phyloP scores from a whole-genome alignment of 2,888 invertebrate genomes.

The Hemicrepidius hirtus region DNA sequence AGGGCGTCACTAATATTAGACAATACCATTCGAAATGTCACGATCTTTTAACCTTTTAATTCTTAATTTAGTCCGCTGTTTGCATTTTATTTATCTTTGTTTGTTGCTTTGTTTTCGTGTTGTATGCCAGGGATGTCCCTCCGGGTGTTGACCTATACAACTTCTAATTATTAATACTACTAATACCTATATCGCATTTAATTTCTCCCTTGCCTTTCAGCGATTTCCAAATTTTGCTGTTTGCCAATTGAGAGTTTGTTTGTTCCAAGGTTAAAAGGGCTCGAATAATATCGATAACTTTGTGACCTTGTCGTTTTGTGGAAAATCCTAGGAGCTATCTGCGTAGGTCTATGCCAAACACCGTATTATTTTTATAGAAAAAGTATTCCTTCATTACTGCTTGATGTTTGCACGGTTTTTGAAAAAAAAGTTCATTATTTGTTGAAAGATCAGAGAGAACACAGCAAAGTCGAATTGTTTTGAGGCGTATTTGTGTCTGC shows the following conservation, averaged over 20 bases:
- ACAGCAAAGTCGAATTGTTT: too few relatives aligned
- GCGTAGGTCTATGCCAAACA: too few relatives aligned
- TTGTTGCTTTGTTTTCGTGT: conserved; percentile 20
- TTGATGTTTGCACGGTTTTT: too few relatives aligned
- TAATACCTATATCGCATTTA: neutral
- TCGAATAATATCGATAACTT: neutral
- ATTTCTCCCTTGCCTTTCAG: neutral
- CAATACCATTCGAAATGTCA: conserved; percentile 38
- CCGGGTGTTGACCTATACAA: conserved; percentile 38
- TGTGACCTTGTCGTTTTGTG: neutral
- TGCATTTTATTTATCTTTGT: conserved; percentile 38
- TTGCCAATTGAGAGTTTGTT: conserved; percentile 1
- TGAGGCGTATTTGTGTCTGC: too few relatives aligned
- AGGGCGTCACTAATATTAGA: neutral
- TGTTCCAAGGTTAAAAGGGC: conserved; percentile 5
- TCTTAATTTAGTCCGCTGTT: conserved; percentile 40
- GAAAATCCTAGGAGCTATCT: neutral
- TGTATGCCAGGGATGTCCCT: conserved; percentile 32
- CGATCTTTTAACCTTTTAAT: conserved; percentile 48
- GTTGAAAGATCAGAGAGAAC: too few relatives aligned
- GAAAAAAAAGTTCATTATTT: too few relatives aligned
- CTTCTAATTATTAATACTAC: conserved; percentile 10
- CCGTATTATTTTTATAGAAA: too few relatives aligned
- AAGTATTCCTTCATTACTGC: too few relatives aligned
- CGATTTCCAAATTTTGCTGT: neutral